These are phyloP conservation scores for Epizoanthus illoricatus DNA, from an alignment of 92 coral and sea anemone genomes.

Conservation along the genomic window DNA sequence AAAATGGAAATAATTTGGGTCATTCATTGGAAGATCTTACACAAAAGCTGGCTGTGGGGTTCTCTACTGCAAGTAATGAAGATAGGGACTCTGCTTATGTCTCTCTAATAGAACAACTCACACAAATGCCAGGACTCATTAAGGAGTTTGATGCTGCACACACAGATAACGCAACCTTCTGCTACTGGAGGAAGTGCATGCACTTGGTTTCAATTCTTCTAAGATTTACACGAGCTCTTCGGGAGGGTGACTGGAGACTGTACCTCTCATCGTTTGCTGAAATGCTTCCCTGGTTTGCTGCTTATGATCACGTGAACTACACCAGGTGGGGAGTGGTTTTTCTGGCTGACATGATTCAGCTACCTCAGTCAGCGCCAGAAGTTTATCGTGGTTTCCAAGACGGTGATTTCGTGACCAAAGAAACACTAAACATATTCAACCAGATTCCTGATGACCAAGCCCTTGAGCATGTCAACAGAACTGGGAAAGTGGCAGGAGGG, in stretches of 20 bases:
- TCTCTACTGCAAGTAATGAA: constrained; percentile 26
- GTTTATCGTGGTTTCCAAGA: constrained; percentile 53
- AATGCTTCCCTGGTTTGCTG: constrained; percentile 79
- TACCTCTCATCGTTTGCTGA: constrained; percentile 65
- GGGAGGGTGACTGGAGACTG: constrained; percentile 77
- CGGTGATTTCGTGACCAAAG: constrained; percentile 68
- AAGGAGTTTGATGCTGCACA: constrained; percentile 41
- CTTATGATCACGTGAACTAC: constrained; percentile 64
- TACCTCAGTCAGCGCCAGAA: constrained; percentile 62
- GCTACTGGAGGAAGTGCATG: constrained; percentile 57
- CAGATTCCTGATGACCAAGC: constrained; percentile 72
- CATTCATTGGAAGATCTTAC: constrained; percentile 45
- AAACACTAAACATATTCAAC: constrained; percentile 47
- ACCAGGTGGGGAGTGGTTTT: constrained; percentile 63
- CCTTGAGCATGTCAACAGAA: constrained; percentile 54
- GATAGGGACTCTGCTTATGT: neutral
- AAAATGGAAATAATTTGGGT: constrained; percentile 43
- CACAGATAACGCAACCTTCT: constrained; percentile 37
- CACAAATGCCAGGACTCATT: constrained; percentile 21
- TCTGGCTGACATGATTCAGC: constrained; percentile 62
- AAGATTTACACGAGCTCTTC: constrained; percentile 62
- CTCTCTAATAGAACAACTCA: neutral
- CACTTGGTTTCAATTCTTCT: constrained; percentile 56
- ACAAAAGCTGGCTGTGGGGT: constrained; percentile 30
- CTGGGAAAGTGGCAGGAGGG: constrained; percentile 65